Percentiles rank a stretch among this genome's conserved stretches.
phyloP scores from a whole-genome alignment of 2,888 invertebrate genomes.

The Tethea ocularis region DNA sequence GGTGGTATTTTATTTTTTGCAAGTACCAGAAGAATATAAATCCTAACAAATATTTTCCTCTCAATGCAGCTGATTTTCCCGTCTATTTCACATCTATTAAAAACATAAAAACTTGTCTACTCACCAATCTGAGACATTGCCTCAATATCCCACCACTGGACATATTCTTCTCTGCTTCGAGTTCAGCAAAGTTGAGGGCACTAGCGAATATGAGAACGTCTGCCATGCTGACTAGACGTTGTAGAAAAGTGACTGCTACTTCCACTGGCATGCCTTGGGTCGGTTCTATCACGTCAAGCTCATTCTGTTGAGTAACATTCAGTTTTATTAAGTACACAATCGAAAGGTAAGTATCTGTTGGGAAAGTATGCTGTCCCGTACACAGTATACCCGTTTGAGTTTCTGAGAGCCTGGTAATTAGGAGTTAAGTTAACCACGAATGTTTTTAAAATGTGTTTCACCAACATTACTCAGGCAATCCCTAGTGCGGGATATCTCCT shows the following conservation, averaged over 20 bases:
- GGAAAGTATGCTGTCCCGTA: neutral
- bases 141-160: conserved; percentile 99
- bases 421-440: neutral
- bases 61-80: neutral
- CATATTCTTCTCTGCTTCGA: conserved; percentile 99
- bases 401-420: neutral
- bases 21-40: neutral
- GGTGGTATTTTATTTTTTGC: neutral
- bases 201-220: conserved; percentile 99
- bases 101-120: conserved; percentile 38
- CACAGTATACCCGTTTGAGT: neutral
- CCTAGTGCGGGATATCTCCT: neutral
- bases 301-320: conserved; percentile 87
- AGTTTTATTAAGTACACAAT: neutral
- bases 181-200: conserved; percentile 97
- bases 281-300: conserved; percentile 98
- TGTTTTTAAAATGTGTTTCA: neutral
- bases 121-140: conserved; percentile 96
- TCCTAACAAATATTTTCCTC: neutral
- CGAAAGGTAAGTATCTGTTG: neutral
- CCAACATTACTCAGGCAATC: no score
- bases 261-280: conserved; percentile 99
- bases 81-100: neutral
- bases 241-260: conserved; percentile 98
- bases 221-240: conserved; percentile 98